Conservation (phyloP, 2,113 vertebrate species). For the Neolamprologus hecqui region DNA sequence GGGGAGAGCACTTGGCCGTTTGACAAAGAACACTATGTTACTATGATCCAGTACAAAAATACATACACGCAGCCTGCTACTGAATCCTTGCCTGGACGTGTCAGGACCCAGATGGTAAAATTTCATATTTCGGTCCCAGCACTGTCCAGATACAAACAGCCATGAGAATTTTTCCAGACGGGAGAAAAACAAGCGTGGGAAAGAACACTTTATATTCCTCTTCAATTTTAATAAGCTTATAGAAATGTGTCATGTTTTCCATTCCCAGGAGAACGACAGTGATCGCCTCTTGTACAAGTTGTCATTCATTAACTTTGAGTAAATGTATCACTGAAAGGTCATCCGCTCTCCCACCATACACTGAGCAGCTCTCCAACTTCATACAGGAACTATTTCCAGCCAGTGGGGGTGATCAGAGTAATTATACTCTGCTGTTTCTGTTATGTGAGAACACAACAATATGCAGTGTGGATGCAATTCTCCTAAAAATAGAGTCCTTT, state of each 20-base stretch:
- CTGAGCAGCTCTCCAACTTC: not conserved
- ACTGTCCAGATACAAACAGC: not conserved
- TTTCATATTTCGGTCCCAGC: not conserved
- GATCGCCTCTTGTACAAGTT: not conserved
- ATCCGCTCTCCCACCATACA: slow-evolving; percentile 4
- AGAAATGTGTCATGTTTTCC: not conserved
- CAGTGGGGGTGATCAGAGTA: slow-evolving; percentile 13
- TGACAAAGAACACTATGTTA: slow-evolving; percentile 52
- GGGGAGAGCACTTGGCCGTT: slow-evolving; percentile 58
- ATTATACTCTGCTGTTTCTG: slow-evolving; percentile 34
- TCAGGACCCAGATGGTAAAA: not conserved
- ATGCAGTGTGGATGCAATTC: not conserved
- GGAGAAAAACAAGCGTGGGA: not conserved
- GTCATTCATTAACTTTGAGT: slow-evolving; percentile 21
- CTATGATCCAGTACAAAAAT: slow-evolving; percentile 1
- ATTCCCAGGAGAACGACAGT: not conserved
- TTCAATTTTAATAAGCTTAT: not conserved
- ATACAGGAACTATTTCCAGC: slow-evolving; percentile 19
- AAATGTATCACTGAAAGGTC: slow-evolving; percentile 15
- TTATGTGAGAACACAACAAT: slow-evolving; percentile 47
- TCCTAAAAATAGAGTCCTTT: slow-evolving; percentile 30
- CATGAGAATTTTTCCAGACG: not conserved
- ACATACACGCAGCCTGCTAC: not conserved
- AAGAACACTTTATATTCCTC: not conserved
- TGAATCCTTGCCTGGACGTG: not conserved